A percentile compares a stretch with the other conserved stretches of the same genome.
Conservation (phyloP, 2,113 vertebrate genomes). For the Mobula hypostoma region DNA sequence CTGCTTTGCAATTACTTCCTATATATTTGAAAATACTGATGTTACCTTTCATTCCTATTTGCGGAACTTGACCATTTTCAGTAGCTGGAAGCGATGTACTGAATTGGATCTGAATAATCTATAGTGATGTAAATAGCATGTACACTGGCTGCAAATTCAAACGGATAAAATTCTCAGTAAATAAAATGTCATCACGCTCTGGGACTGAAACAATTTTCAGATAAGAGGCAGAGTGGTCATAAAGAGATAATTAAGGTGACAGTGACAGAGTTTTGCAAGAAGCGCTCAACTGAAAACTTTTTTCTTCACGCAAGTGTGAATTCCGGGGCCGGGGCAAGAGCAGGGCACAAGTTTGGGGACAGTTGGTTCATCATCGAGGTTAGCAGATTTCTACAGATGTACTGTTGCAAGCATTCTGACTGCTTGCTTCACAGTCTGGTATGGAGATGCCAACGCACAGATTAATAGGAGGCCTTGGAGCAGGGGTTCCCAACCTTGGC, state of each 20-base stretch:
- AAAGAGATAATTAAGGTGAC: neutral
- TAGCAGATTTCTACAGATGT: too few relatives aligned
- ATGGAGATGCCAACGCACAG: too few relatives aligned
- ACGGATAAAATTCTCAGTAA: neutral
- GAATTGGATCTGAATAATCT: neutral
- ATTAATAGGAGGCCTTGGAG: too few relatives aligned
- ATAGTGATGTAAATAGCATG: neutral
- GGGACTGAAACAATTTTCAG: conserved; percentile 8
- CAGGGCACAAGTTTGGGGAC: too few relatives aligned
- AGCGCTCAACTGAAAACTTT: too few relatives aligned
- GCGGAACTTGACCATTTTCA: conserved; percentile 5
- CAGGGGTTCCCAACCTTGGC: too few relatives aligned
- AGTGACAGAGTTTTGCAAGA: neutral
- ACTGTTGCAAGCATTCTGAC: too few relatives aligned
- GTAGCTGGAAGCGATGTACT: neutral
- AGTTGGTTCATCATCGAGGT: too few relatives aligned
- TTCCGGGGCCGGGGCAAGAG: too few relatives aligned
- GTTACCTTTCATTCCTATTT: neutral
- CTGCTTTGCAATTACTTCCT: neutral
- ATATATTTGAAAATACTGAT: neutral
- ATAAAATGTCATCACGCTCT: neutral
- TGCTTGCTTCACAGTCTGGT: too few relatives aligned
- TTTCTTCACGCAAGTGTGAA: too few relatives aligned
- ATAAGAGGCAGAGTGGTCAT: neutral
- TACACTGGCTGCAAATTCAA: neutral